A percentile compares a stretch with the other conserved stretches of the same genome.
These are phyloP conservation scores for Chlorocebus sabaeus DNA, from an alignment of 2,113 vertebrate species.

Conservation along the genomic window DNA sequence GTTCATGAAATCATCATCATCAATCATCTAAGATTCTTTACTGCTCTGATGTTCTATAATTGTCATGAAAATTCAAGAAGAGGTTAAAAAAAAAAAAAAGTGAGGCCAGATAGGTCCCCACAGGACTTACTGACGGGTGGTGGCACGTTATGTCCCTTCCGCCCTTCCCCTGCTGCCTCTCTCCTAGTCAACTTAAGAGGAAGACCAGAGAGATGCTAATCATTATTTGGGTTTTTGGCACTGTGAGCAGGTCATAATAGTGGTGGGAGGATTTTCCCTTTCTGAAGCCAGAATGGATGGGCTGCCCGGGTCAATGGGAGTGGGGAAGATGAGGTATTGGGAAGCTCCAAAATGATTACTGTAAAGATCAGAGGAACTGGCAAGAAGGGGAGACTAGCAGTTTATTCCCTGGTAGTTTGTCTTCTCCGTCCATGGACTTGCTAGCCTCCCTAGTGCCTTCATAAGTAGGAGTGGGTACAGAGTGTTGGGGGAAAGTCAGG, in stretches of 20 bases:
- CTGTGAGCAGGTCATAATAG: background rate
- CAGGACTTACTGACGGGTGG: background rate
- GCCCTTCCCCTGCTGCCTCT: no score
- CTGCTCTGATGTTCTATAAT: background rate
- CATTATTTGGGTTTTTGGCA: background rate
- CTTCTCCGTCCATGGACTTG: background rate
- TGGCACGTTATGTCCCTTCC: background rate
- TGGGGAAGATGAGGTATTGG: background rate
- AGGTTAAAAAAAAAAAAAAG: background rate
- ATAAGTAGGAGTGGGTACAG: background rate
- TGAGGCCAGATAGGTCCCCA: background rate
- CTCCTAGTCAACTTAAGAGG: background rate
- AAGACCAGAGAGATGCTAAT: background rate
- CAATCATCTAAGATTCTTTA: background rate
- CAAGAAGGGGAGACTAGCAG: background rate
- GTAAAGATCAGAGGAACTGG: background rate
- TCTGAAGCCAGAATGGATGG: background rate
- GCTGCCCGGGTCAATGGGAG: no score
- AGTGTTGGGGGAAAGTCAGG: no score
- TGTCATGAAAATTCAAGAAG: background rate
- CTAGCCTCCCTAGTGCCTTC: background rate
- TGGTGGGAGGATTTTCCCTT: background rate
- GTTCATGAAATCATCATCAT: background rate
- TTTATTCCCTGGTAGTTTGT: background rate
- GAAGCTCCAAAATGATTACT: background rate